Evolutionary conservation across 2,797 vertebrate genomes (phyloP).

Genomic region (Ibycter americanus): DNA sequence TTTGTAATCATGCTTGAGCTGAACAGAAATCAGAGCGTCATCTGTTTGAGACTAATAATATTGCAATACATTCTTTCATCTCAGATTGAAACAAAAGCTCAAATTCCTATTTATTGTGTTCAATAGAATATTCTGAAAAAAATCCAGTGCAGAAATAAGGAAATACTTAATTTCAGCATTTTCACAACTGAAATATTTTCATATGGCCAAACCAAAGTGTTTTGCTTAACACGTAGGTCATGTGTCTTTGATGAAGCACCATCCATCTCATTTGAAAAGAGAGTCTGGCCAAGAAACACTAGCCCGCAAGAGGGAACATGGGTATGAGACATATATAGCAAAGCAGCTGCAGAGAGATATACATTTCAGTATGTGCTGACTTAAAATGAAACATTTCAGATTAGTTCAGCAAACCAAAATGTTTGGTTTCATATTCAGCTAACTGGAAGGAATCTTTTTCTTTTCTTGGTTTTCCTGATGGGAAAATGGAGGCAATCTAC

Average conservation of each 20-base stretch:
- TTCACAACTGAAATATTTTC: not conserved
- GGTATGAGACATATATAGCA: not conserved
- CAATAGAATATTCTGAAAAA: not conserved
- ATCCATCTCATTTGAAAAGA: not conserved
- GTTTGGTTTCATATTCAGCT: slow-evolving; percentile 16
- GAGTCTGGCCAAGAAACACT: not conserved
- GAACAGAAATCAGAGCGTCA: not conserved
- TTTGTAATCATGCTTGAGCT: not conserved
- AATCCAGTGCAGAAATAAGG: not conserved
- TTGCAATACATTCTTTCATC: not conserved
- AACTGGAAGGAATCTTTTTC: not conserved
- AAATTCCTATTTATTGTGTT: not conserved
- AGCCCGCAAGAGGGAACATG: not conserved
- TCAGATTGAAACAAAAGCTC: not conserved
- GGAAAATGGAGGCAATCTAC: not conserved
- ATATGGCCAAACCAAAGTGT: not conserved
- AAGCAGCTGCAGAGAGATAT: slow-evolving; percentile 7
- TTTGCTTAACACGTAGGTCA: not conserved
- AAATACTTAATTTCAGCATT: not conserved
- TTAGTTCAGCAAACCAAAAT: slow-evolving; percentile 24
- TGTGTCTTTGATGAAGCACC: not conserved
- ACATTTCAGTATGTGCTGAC: not conserved
- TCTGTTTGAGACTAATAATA: not conserved
- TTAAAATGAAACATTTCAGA: slow-evolving; percentile 33
- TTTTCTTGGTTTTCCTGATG: not conserved